These are phyloP conservation scores for Anabas testudineus DNA, from an alignment of 2,797 vertebrate genomes.

Conservation along the genomic window DNA sequence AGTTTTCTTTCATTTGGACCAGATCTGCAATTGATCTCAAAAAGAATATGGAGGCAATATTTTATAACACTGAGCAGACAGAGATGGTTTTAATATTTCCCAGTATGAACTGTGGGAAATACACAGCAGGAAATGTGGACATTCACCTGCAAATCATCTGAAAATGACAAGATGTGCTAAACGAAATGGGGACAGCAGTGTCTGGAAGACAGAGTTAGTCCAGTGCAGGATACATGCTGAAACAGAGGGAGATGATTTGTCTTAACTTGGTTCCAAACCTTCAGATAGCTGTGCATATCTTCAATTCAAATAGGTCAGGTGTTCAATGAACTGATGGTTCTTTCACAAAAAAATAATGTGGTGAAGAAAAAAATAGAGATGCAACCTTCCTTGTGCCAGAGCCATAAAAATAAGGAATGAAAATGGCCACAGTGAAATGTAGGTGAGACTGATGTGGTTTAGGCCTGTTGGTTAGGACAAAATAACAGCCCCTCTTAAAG, in stretches of 20 bases:
- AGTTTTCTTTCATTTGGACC: conserved; percentile 31
- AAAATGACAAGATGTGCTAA: conserved; percentile 53
- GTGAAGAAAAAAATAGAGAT: neutral
- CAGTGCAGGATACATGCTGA: conserved; percentile 3
- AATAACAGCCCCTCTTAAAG: too few relatives aligned
- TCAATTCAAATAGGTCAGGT: neutral
- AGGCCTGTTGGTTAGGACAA: too few relatives aligned
- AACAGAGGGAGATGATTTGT: conserved; percentile 10
- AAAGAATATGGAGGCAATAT: conserved; percentile 47
- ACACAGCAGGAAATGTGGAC: conserved; percentile 58
- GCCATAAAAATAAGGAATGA: neutral
- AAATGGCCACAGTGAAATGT: too few relatives aligned
- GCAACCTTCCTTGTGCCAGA: neutral
- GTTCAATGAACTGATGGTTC: neutral
- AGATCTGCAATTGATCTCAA: conserved; percentile 65
- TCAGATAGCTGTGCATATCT: neutral
- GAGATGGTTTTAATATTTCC: conserved; percentile 55
- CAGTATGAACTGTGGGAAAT: conserved; percentile 73
- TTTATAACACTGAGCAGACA: conserved; percentile 62
- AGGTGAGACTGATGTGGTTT: too few relatives aligned
- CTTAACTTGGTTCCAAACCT: neutral
- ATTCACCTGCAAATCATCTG: conserved; percentile 69
- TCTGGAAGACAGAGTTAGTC: conserved; percentile 32
- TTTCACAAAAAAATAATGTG: neutral
- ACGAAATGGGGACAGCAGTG: conserved; percentile 28